Conservation (phyloP, 2,888 invertebrate species). For the Caradrina clavipalpis region DNA sequence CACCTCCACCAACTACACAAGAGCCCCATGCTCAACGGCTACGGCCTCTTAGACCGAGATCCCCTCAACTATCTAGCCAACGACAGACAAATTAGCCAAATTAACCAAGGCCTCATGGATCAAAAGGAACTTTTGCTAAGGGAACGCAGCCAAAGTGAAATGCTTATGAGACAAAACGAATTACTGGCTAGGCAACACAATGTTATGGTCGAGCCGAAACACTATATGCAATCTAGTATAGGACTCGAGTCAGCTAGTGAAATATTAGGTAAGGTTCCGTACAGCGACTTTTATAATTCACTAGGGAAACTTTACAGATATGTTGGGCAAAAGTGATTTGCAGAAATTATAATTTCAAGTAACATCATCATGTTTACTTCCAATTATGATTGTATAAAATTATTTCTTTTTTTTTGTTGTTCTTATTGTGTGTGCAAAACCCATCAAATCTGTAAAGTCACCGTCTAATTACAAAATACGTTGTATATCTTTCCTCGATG, state of each 20-base stretch:
- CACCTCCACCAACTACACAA: slow-evolving; percentile 82
- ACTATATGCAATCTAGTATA: slow-evolving; percentile 86
- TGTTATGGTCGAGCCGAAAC: slow-evolving; percentile 82
- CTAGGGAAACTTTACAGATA: slow-evolving; percentile 31
- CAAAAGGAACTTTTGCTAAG: slow-evolving; percentile 82
- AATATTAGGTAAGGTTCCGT: slow-evolving; percentile 84
- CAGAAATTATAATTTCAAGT: neutral
- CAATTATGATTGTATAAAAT: neutral
- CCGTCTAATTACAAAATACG: slow-evolving; percentile 2
- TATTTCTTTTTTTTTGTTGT: neutral
- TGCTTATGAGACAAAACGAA: slow-evolving; percentile 86
- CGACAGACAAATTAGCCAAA: slow-evolving; percentile 85
- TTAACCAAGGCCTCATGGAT: slow-evolving; percentile 82
- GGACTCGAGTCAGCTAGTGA: slow-evolving; percentile 87
- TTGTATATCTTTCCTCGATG: slow-evolving; percentile 36
- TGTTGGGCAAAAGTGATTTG: neutral
- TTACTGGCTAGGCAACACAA: slow-evolving; percentile 83
- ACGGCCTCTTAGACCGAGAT: slow-evolving; percentile 79
- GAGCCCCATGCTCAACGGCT: slow-evolving; percentile 82
- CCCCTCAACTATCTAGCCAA: slow-evolving; percentile 76
- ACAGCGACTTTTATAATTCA: slow-evolving; percentile 3
- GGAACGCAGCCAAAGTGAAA: slow-evolving; percentile 81
- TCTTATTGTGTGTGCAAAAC: neutral
- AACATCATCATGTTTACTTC: neutral
- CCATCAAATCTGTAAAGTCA: neutral